Evolutionary conservation across 92 coral and sea anemone genomes (phyloP).

Genomic region (Epizoanthus fatuus): DNA sequence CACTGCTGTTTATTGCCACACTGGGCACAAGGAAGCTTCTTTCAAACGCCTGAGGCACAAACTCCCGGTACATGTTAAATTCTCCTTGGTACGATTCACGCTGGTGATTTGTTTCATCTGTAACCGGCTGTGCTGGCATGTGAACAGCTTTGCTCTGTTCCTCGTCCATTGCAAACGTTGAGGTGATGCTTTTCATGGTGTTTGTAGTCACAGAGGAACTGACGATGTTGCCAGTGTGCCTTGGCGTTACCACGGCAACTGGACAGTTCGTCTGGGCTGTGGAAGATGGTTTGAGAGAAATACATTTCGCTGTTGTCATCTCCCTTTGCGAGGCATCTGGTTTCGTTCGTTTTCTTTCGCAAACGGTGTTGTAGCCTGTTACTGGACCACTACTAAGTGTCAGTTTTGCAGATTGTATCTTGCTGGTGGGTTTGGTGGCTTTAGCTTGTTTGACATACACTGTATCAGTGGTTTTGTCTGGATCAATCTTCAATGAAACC

Average conservation of each 20-base stretch:
- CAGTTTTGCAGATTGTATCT: background rate
- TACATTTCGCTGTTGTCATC: constrained; percentile 5
- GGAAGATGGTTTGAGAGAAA: background rate
- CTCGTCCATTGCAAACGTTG: background rate
- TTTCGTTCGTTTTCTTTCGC: constrained; percentile 21
- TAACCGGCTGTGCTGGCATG: background rate
- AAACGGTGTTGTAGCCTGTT: background rate
- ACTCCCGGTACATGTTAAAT: constrained; percentile 6
- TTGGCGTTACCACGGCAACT: constrained; percentile 32
- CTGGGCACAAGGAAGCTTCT: constrained; percentile 62
- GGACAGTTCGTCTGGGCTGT: constrained; percentile 16
- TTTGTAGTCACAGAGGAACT: background rate
- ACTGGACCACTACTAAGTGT: background rate
- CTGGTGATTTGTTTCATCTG: background rate
- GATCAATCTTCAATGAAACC: background rate
- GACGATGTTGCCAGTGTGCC: background rate
- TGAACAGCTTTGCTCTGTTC: constrained; percentile 1
- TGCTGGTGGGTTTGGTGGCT: background rate
- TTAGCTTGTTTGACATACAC: too few relatives aligned
- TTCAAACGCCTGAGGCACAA: constrained; percentile 56
- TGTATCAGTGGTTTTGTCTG: background rate
- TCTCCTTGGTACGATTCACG: constrained; percentile 14
- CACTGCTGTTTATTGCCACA: constrained; percentile 48
- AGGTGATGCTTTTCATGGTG: background rate
- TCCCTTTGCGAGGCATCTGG: constrained; percentile 3